These are phyloP conservation scores for Leptopilina drosophilae DNA, from an alignment of 2,888 invertebrate genomes.

Conservation along the genomic window DNA sequence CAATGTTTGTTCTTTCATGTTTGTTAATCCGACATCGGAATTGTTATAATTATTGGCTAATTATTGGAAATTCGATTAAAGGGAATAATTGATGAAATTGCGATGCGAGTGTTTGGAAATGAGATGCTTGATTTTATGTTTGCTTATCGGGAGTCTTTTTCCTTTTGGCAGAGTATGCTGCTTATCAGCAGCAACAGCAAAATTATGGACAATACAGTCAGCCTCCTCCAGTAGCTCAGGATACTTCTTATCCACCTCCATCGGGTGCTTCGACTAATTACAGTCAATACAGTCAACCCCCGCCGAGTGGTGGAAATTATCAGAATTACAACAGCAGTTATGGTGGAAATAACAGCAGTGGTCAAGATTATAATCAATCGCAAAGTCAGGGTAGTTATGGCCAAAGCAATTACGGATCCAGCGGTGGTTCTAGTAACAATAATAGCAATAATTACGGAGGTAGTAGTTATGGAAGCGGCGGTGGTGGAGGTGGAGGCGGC, in stretches of 20 bases:
- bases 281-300: slow-evolving; percentile 74
- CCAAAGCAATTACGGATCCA: slow-evolving; percentile 66
- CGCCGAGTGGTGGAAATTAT: slow-evolving; percentile 67
- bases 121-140: not conserved
- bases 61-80: too few species aligned
- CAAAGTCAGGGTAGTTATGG: slow-evolving; percentile 68
- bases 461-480: slow-evolving; percentile 77
- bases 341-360: slow-evolving; percentile 36
- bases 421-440: slow-evolving; percentile 76
- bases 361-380: slow-evolving; percentile 66
- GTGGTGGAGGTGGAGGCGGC: slow-evolving; percentile 67
- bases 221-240: slow-evolving; percentile 65
- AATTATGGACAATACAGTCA: slow-evolving; percentile 71
- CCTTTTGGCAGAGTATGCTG: slow-evolving; percentile 70
- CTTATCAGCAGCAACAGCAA: slow-evolving; percentile 70
- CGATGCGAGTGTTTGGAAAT: not conserved
- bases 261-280: slow-evolving; percentile 66
- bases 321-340: slow-evolving; percentile 61
- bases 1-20: too few species aligned
- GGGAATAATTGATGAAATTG: too few species aligned
- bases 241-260: slow-evolving; percentile 75
- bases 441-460: slow-evolving; percentile 78
- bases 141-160: not conserved
- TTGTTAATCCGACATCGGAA: too few species aligned
- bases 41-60: too few species aligned